These are phyloP conservation scores for Platypus cylindrus DNA, from an alignment of 2,888 invertebrate species.

Conservation along the genomic window DNA sequence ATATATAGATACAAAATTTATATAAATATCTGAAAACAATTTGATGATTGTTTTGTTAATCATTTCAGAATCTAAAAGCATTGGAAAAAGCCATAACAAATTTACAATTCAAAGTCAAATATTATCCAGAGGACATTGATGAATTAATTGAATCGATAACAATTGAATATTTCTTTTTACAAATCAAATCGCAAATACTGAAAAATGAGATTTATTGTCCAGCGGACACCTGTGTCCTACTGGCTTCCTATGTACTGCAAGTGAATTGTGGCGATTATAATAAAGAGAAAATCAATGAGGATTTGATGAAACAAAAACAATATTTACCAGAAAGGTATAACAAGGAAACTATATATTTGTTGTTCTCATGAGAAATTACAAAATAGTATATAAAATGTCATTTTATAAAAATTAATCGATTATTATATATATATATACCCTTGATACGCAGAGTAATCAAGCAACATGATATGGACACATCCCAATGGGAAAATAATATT, in stretches of 20 bases:
- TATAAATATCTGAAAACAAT: no score
- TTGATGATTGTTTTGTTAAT: no score
- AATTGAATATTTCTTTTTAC: constrained; percentile 79
- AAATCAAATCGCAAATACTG: constrained; percentile 90
- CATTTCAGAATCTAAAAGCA: constrained; percentile 24
- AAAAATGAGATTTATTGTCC: constrained; percentile 98
- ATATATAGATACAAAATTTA: no score
- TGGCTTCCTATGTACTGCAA: constrained; percentile 96
- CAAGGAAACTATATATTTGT: not conserved
- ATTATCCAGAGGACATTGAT: constrained; percentile 98
- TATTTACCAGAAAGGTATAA: constrained; percentile 73
- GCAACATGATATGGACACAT: constrained; percentile 92
- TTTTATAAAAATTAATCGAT: not conserved
- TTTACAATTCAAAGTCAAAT: constrained; percentile 70
- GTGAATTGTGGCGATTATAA: constrained; percentile 93
- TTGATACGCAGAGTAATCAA: constrained; percentile 83
- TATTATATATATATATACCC: no score
- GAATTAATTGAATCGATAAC: constrained; percentile 99
- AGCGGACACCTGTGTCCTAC: constrained; percentile 91
- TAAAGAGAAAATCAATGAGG: constrained; percentile 61
- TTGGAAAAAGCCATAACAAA: constrained; percentile 19
- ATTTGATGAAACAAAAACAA: constrained; percentile 79
- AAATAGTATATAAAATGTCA: not conserved
- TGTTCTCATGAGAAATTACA: not conserved
- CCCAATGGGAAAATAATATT: constrained; percentile 95